Percentiles rank a stretch among this genome's conserved stretches.
Conservation (phyloP, 2,113 vertebrate species). For the Cebus imitator region DNA sequence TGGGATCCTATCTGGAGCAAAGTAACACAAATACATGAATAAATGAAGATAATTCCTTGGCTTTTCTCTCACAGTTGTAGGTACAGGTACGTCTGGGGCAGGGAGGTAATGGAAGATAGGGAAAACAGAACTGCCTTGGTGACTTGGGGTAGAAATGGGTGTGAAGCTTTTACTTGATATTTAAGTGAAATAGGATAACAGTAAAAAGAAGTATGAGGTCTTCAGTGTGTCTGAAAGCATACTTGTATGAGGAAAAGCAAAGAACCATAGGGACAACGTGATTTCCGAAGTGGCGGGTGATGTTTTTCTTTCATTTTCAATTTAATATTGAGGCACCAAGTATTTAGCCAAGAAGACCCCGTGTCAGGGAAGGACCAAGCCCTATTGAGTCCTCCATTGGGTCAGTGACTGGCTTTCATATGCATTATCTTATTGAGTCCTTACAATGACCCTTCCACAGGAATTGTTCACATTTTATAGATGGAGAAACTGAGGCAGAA, state of each 20-base stretch:
- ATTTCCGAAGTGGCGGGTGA: not conserved
- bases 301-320: not conserved
- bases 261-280: not conserved
- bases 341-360: too few species aligned
- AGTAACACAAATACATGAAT: not conserved
- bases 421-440: not conserved
- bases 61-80: not conserved
- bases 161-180: not conserved
- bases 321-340: not conserved
- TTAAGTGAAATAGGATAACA: not conserved
- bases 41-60: not conserved
- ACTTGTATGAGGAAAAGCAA: not conserved
- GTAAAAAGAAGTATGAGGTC: not conserved
- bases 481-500: not conserved
- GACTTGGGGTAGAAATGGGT: not conserved
- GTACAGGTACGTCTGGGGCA: accelerated
- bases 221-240: too few species aligned
- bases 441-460: not conserved
- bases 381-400: not conserved
- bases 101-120: not conserved
- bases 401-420: not conserved
- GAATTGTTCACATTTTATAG: not conserved
- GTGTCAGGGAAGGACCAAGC: too few species aligned
- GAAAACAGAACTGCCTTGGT: not conserved
- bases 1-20: not conserved